Conservation (phyloP, 2,888 invertebrate species). For the Microplitis manilae region DNA sequence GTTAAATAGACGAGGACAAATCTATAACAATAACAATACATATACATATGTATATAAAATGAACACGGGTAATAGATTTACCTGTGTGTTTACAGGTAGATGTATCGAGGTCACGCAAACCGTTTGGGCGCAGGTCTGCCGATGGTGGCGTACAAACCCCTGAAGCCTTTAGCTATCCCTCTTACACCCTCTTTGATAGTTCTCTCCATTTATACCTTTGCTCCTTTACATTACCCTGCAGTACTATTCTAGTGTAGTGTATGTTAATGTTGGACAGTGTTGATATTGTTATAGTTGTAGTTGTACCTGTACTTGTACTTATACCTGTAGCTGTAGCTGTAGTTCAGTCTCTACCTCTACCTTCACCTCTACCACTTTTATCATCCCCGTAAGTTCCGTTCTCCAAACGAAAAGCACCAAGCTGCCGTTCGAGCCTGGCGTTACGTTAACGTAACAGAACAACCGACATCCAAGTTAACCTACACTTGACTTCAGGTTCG, state of each 20-base stretch:
- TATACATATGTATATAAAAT: not conserved
- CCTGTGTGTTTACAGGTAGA: conserved; percentile 50
- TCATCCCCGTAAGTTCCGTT: no score
- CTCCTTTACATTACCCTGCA: conserved; percentile 16
- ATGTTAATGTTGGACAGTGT: not conserved
- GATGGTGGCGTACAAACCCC: conserved; percentile 47
- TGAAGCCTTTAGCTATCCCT: conserved; percentile 41
- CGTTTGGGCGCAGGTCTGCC: conserved; percentile 58
- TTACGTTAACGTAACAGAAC: no score
- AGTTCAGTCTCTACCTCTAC: no score
- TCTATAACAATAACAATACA: no score
- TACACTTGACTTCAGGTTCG: no score
- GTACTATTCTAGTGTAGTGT: not conserved
- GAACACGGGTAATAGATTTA: conserved; percentile 11
- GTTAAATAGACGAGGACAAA: conserved; percentile 9
- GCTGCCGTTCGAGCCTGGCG: no score
- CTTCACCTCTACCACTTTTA: no score
- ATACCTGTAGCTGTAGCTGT: no score
- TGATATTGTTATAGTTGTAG: not conserved
- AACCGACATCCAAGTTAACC: no score
- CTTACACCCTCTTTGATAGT: conserved; percentile 28
- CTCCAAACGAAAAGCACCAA: no score
- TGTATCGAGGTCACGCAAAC: conserved; percentile 57
- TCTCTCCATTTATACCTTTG: conserved; percentile 24
- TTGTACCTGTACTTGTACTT: no score